phyloP scores from a whole-genome alignment of 2,888 invertebrate genomes.

The Meiosimyza decipiens region DNA sequence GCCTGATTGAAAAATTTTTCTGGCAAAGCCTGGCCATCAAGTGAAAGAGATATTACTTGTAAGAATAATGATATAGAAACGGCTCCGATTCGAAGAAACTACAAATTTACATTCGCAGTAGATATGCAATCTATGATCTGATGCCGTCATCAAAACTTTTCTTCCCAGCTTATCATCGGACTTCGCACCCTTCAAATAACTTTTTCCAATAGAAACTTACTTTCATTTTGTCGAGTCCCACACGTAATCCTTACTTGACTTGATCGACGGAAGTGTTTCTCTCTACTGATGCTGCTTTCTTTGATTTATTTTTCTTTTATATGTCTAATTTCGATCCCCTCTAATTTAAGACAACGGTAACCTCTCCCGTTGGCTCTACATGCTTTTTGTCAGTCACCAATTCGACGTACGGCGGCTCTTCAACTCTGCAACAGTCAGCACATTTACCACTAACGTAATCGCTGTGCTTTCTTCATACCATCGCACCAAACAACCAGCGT shows the following conservation, averaged over 20 bases:
- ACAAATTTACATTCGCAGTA: no score
- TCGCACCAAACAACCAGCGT: no score
- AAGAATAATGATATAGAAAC: no score
- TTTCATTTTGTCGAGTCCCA: slow-evolving; percentile 49
- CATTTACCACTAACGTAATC: background rate
- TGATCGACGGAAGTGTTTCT: slow-evolving; percentile 26
- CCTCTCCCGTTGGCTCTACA: no score
- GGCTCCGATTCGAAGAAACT: no score
- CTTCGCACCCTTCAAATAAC: background rate
- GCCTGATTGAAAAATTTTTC: no score
- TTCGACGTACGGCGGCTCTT: background rate
- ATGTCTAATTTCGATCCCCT: slow-evolving; percentile 37
- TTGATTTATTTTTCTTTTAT: slow-evolving; percentile 53
- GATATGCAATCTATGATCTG: no score
- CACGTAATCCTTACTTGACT: slow-evolving; percentile 14
- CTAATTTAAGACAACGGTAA: background rate
- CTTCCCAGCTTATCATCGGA: background rate
- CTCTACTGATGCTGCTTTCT: slow-evolving; percentile 55
- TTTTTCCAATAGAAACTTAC: slow-evolving; percentile 44
- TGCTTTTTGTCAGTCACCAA: background rate
- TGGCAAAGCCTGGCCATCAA: no score
- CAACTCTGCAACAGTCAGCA: background rate
- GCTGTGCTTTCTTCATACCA: no score
- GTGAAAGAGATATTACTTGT: no score
- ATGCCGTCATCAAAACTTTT: no score